Conservation (phyloP, 2,888 invertebrate species). For the Serrognathus titanus region DNA sequence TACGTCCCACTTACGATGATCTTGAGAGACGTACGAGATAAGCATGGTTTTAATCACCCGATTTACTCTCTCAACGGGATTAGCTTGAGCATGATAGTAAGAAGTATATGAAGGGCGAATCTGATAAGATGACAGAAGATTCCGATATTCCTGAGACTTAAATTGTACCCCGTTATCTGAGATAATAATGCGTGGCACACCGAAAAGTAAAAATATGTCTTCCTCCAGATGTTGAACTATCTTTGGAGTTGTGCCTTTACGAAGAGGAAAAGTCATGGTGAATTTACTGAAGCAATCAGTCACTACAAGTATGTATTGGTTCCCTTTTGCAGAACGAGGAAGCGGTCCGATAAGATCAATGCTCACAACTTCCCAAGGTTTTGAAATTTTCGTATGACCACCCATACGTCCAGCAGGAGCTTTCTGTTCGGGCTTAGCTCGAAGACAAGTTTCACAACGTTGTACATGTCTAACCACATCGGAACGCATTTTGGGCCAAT, state of each 20-base stretch:
- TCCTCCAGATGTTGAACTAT: neutral
- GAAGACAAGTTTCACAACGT: neutral
- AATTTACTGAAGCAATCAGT: neutral
- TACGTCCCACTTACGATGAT: conserved; percentile 25
- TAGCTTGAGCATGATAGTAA: too few relatives aligned
- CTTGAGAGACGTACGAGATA: too few relatives aligned
- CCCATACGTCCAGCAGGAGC: neutral
- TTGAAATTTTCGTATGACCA: neutral
- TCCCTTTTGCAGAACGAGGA: neutral
- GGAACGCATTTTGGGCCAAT: neutral
- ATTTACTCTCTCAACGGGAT: too few relatives aligned
- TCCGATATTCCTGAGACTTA: too few relatives aligned
- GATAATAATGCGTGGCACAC: neutral
- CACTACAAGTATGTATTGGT: neutral
- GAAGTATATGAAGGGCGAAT: too few relatives aligned
- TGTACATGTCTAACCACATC: neutral
- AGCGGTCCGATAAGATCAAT: neutral
- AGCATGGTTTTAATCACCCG: too few relatives aligned
- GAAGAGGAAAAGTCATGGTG: neutral
- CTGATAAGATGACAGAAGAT: too few relatives aligned
- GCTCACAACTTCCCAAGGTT: too few relatives aligned
- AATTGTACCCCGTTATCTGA: neutral
- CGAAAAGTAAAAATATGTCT: neutral
- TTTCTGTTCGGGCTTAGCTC: neutral
- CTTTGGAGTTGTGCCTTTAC: neutral